These are phyloP conservation scores for Hyperoplus immaculatus DNA, from an alignment of 2,797 vertebrate species.

Conservation along the genomic window DNA sequence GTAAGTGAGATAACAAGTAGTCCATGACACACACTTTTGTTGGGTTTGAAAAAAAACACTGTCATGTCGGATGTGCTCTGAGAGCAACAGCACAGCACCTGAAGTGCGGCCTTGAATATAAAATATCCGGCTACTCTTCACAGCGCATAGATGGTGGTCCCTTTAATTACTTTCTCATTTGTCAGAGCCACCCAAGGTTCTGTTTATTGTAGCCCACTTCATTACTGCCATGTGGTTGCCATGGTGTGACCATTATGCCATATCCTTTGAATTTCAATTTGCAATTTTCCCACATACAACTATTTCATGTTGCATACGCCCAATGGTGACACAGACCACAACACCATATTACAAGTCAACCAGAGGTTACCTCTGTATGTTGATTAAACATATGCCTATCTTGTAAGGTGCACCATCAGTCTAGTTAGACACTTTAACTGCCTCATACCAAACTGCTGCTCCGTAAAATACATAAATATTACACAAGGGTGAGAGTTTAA, in stretches of 20 bases:
- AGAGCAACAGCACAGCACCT: slow-evolving; percentile 56
- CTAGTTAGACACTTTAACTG: slow-evolving; percentile 10
- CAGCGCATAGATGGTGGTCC: slow-evolving; percentile 46
- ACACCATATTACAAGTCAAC: slow-evolving; percentile 23
- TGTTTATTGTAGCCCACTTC: slow-evolving; percentile 81
- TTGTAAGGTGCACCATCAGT: neutral
- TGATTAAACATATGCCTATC: slow-evolving; percentile 35
- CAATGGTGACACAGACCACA: neutral
- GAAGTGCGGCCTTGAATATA: slow-evolving; percentile 70
- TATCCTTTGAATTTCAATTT: slow-evolving; percentile 81
- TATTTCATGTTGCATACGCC: neutral
- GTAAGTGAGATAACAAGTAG: slow-evolving; percentile 28
- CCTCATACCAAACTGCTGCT: slow-evolving; percentile 25
- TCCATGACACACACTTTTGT: slow-evolving; percentile 12
- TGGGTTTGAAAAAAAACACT: slow-evolving; percentile 43
- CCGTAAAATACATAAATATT: slow-evolving; percentile 35
- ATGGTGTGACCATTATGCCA: slow-evolving; percentile 74
- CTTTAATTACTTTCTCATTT: slow-evolving; percentile 84
- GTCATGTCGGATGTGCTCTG: slow-evolving; percentile 36
- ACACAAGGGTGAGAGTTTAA: slow-evolving; percentile 13
- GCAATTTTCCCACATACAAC: slow-evolving; percentile 7
- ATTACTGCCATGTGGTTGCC: slow-evolving; percentile 79
- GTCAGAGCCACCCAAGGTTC: slow-evolving; percentile 72
- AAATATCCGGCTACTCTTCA: slow-evolving; percentile 56
- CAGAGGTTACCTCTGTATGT: neutral